Base-by-base conservation (phyloP, 2,113 vertebrate species). In the Archilochus colubris region DNA sequence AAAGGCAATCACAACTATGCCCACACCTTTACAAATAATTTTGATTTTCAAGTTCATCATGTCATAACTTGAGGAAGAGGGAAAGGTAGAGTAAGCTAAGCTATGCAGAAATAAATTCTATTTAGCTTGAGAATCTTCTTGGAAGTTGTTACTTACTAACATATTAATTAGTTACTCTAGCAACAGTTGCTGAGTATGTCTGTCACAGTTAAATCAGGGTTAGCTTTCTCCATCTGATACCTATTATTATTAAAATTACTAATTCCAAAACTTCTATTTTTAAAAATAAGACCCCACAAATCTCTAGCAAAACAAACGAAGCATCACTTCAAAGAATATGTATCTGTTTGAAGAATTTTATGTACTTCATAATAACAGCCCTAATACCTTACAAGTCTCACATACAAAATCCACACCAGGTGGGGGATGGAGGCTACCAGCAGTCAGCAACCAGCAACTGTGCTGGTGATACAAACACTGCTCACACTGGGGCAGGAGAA, bases 101-200 rank as follows among this genome's bases (percentile, higher is more conserved):
- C 24, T 57, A 53, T 21, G 46, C 15, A 38, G 43, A 63, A 44
- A 88, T 44, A 57, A 93, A 79, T 54, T 19, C 23, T 87, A 7
- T 86, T 74, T 73, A 90, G 66, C 31, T 62, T 57, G 59, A 87
- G 43, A 54, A 28, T 14, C 54, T 44, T 58, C n/a, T 91, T 86
- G 27, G 62, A 62, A 46, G 46, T 20, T 64, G 19, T 64, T 64
- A 31, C 13, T 62, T 16, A 33, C 51, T 51, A 66, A 64, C 36
- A 20, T 31, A 23, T 58, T 66, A 62, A 10, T 38, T 30, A 25
- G 63, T 30, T 63, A 28, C 72, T 75, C 12, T 40, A 40, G 40
- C 40, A 40, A 40, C 76, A 33, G 55, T 19, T 87, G 46, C 38
- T 77, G 27, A 46, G 4, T 14, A 81, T 75, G 25, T 6, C 54